phyloP scores from a whole-genome alignment of 2,888 invertebrate genomes.

The Liopterus haemorrhoidalis region DNA sequence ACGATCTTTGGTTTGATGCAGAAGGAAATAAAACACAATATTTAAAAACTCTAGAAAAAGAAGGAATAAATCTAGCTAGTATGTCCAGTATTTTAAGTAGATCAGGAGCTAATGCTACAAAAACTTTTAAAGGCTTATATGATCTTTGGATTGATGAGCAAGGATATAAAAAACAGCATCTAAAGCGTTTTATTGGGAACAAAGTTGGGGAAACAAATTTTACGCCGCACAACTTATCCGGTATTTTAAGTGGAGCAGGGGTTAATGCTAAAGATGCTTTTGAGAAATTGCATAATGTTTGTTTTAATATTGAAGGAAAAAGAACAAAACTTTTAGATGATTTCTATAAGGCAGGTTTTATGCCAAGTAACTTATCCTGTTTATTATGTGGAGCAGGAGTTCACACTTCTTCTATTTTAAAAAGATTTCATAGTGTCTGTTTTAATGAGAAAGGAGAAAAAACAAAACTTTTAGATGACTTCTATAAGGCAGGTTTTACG shows the following conservation, averaged over 20 bases:
- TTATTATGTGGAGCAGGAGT: slow-evolving; percentile 31
- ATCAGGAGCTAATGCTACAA: slow-evolving; percentile 10
- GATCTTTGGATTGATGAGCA: neutral
- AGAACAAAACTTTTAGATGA: slow-evolving; percentile 12
- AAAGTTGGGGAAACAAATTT: slow-evolving; percentile 30
- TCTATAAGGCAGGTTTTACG: slow-evolving; percentile 12
- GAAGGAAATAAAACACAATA: slow-evolving; percentile 10
- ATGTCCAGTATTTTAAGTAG: slow-evolving; percentile 11
- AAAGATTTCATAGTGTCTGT: slow-evolving; percentile 16
- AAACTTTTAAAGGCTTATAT: slow-evolving; percentile 13
- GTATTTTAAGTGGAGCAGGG: slow-evolving; percentile 13
- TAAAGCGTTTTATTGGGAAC: slow-evolving; percentile 29
- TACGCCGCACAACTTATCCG: slow-evolving; percentile 23
- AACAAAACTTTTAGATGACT: slow-evolving; percentile 13
- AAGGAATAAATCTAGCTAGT: slow-evolving; percentile 9
- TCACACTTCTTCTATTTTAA: slow-evolving; percentile 33
- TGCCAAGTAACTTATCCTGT: slow-evolving; percentile 26
- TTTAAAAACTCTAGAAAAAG: slow-evolving; percentile 12
- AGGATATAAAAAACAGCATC: slow-evolving; percentile 14
- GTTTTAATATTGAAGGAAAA: slow-evolving; percentile 11
- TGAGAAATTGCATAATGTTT: slow-evolving; percentile 9
- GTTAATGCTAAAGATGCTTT: slow-evolving; percentile 11
- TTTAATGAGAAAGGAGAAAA: slow-evolving; percentile 11
- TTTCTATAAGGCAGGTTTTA: slow-evolving; percentile 12
- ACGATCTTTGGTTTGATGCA: slow-evolving; percentile 11